These are phyloP conservation scores for Acinonyx jubatus DNA, from an alignment of 2,113 vertebrate genomes.

Conservation along the genomic window DNA sequence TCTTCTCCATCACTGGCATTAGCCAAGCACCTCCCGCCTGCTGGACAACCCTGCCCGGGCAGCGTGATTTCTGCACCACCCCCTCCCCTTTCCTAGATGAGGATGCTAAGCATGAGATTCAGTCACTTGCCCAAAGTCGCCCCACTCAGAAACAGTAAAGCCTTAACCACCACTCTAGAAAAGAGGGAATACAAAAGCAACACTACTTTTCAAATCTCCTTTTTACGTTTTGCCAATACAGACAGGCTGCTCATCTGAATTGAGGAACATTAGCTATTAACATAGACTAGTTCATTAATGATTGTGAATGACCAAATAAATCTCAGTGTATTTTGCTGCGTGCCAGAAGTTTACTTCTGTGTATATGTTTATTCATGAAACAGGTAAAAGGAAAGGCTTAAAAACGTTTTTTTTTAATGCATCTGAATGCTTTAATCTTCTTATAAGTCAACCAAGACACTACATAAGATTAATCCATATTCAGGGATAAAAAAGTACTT, in stretches of 20 bases:
- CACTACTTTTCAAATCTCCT: background rate
- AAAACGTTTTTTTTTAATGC: slow-evolving; percentile 26
- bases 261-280: background rate
- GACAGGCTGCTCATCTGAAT: background rate
- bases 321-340: background rate
- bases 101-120: background rate
- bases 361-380: slow-evolving; percentile 22
- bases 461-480: background rate
- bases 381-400: slow-evolving; percentile 8
- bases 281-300: background rate
- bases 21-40: background rate
- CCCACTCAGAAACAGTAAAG: background rate
- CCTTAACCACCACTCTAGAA: background rate
- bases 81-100: background rate
- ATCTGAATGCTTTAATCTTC: slow-evolving; percentile 35
- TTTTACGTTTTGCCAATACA: background rate
- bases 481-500: slow-evolving; percentile 28
- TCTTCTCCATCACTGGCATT: background rate
- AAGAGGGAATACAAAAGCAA: background rate
- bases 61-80: background rate
- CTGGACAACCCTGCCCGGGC: rapidly evolving
- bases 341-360: background rate
- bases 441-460: slow-evolving; percentile 49
- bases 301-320: background rate
- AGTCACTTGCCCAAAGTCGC: background rate